Evolutionary conservation across 2,113 vertebrate species (phyloP).

Genomic region (Tachycineta bicolor): DNA sequence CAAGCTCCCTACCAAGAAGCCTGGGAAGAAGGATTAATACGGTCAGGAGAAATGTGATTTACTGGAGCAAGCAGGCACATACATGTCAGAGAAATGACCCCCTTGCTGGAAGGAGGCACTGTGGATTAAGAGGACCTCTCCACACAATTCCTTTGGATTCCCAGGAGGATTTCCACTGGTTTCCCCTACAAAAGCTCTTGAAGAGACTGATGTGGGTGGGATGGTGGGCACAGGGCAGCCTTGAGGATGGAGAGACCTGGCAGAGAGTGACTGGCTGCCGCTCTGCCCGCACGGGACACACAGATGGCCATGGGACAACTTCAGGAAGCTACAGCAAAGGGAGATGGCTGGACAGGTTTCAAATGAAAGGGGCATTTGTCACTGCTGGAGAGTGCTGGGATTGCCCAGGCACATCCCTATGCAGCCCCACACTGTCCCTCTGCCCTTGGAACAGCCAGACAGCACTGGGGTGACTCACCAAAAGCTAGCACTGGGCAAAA

Average conservation of each 20-base stretch:
- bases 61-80: background rate
- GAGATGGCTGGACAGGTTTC: background rate
- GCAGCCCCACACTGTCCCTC: background rate
- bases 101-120: background rate
- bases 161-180: background rate
- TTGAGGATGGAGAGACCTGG: background rate
- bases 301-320: accelerated
- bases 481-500: background rate
- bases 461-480: background rate
- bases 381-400: background rate
- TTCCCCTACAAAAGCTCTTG: background rate
- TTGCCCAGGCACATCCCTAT: background rate
- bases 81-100: accelerated
- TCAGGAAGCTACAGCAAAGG: background rate
- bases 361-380: background rate
- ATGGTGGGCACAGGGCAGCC: accelerated
- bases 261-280: background rate
- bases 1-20: background rate
- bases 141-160: accelerated
- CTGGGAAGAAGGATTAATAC: background rate
- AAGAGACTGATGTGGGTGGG: background rate
- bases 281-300: accelerated
- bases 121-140: background rate
- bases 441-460: background rate
- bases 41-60: background rate